Conservation (phyloP, 1,140 invertebrate genomes). For the Bathynomus jamesi region DNA sequence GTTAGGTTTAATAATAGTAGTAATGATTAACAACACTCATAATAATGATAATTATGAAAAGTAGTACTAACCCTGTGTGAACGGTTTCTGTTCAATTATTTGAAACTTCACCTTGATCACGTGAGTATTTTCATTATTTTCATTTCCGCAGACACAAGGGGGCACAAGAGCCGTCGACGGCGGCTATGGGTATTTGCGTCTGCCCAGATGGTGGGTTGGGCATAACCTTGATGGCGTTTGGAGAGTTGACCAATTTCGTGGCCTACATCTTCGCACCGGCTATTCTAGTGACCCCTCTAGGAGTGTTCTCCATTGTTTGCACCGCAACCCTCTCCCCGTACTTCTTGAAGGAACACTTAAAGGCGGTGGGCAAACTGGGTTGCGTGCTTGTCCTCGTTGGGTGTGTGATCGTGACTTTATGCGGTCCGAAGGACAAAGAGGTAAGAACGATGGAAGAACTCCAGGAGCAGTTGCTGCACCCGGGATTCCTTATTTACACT, state of each 20-base stretch:
- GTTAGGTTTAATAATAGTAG: too few relatives aligned
- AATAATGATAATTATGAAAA: too few relatives aligned
- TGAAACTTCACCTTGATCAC: too few relatives aligned
- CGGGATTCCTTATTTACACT: conserved; percentile 30
- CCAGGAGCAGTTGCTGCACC: conserved; percentile 25
- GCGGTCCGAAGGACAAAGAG: conserved; percentile 32
- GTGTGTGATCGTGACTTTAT: conserved; percentile 31
- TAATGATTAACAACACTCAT: too few relatives aligned
- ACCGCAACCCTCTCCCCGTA: conserved; percentile 30
- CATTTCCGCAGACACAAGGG: not conserved
- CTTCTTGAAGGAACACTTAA: conserved; percentile 24
- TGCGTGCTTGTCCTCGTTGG: conserved; percentile 31
- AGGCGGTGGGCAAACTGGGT: conserved; percentile 23
- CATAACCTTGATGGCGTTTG: conserved; percentile 29
- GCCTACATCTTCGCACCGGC: conserved; percentile 33
- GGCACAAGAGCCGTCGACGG: conserved; percentile 25
- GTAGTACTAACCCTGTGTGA: too few relatives aligned
- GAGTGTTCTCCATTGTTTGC: conserved; percentile 32
- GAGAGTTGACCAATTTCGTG: conserved; percentile 33
- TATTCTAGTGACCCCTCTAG: conserved; percentile 31
- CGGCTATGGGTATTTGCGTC: conserved; percentile 27
- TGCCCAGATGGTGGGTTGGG: conserved; percentile 32
- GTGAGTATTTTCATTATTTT: too few relatives aligned
- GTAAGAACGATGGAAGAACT: conserved; percentile 30
- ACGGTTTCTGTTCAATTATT: too few relatives aligned